These are phyloP conservation scores for Zoanthus sociatus DNA, from an alignment of 92 coral and sea anemone species.

Conservation along the genomic window DNA sequence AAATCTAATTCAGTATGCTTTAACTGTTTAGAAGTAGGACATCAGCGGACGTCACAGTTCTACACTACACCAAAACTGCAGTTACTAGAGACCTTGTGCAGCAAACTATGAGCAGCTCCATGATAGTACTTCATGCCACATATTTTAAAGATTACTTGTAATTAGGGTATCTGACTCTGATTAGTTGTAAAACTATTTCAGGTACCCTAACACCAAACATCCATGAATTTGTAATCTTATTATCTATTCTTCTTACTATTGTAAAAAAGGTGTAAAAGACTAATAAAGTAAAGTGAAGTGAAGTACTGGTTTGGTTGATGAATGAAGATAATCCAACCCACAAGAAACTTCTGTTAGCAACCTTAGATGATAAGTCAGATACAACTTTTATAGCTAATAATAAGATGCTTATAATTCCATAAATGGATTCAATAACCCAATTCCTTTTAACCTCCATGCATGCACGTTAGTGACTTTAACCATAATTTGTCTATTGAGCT, in stretches of 20 bases:
- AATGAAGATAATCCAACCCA: conserved; percentile 38
- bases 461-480: conserved; percentile 40
- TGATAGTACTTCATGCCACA: conserved; percentile 41
- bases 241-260: neutral
- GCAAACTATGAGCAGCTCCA: conserved; percentile 49
- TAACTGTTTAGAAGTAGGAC: conserved; percentile 68
- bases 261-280: too few relatives aligned
- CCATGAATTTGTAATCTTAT: too few relatives aligned
- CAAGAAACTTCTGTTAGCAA: conserved; percentile 60
- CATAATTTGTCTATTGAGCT: conserved; percentile 55
- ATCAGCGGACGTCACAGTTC: conserved; percentile 9
- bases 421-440: conserved; percentile 60
- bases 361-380: conserved; percentile 70
- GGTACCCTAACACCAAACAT: too few relatives aligned
- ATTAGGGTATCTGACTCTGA: too few relatives aligned
- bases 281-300: too few relatives aligned
- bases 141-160: too few relatives aligned
- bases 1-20: conserved; percentile 63
- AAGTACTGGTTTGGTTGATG: conserved; percentile 57
- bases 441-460: conserved; percentile 63
- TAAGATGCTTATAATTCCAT: conserved; percentile 23
- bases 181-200: too few relatives aligned
- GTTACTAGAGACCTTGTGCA: conserved; percentile 18
- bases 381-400: conserved; percentile 56
- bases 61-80: conserved; percentile 34